Evolutionary conservation across 2,113 vertebrate genomes (phyloP).

Genomic region (Nymphicus hollandicus): DNA sequence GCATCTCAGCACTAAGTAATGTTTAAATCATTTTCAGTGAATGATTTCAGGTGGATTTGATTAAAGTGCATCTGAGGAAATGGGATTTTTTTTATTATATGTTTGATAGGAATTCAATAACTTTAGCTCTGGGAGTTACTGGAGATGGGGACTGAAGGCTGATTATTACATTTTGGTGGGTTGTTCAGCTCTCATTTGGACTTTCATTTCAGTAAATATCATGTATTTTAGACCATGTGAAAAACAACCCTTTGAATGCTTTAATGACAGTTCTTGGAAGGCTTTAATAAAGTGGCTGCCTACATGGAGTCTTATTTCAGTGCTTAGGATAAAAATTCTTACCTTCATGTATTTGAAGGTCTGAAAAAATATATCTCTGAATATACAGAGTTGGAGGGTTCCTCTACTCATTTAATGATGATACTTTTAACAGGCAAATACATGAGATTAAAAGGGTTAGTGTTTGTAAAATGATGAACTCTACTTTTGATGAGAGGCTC

Average conservation of each 20-base stretch:
- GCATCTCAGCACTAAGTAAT: background rate
- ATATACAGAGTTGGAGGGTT: background rate
- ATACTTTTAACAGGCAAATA: background rate
- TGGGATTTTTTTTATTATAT: background rate
- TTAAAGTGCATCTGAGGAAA: background rate
- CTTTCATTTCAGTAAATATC: background rate
- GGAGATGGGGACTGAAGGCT: background rate
- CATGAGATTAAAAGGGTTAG: background rate
- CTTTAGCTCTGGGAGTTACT: background rate
- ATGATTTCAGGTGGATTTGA: background rate
- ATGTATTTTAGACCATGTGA: background rate
- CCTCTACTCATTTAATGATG: background rate
- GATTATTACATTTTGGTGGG: background rate
- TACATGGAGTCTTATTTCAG: background rate
- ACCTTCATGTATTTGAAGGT: background rate
- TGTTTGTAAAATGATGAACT: background rate
- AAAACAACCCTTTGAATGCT: background rate
- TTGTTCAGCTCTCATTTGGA: background rate
- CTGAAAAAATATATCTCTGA: background rate
- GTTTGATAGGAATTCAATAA: background rate
- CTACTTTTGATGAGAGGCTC: background rate
- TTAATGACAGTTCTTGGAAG: background rate
- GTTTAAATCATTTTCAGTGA: background rate
- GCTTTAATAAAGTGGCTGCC: background rate
- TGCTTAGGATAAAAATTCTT: background rate